Percentiles rank a stretch among this genome's conserved stretches.
These are phyloP conservation scores for Pentalonia nigronervosa DNA, from an alignment of 1,140 invertebrate species.

Conservation along the genomic window DNA sequence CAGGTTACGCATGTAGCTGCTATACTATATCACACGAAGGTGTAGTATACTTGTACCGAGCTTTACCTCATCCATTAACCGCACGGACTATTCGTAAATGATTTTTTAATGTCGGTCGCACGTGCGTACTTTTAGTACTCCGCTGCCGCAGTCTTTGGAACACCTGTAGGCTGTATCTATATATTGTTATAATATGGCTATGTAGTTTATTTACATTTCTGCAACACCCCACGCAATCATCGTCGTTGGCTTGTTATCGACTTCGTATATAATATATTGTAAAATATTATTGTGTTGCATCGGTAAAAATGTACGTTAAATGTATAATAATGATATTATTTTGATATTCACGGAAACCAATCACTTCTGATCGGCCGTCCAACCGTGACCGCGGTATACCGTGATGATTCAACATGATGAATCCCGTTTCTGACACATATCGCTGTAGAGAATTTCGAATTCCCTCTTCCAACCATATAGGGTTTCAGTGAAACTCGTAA, in stretches of 20 bases:
- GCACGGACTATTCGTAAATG: background rate
- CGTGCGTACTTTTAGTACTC: background rate
- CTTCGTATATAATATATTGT: background rate
- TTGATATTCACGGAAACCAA: background rate
- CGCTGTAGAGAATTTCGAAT: background rate
- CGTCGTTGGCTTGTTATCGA: slow-evolving; percentile 1
- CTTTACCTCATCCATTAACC: background rate
- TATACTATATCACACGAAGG: background rate
- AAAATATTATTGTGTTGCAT: background rate
- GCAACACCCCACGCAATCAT: background rate
- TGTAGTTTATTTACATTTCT: background rate
- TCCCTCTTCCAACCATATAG: background rate
- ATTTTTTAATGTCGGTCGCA: slow-evolving; percentile 16
- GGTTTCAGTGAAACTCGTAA: background rate
- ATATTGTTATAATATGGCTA: background rate
- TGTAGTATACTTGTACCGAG: background rate
- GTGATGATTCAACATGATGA: background rate
- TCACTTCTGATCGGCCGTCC: background rate
- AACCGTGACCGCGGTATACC: background rate
- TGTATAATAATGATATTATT: background rate
- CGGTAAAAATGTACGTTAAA: background rate
- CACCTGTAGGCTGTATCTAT: background rate
- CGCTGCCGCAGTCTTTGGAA: too few relatives aligned
- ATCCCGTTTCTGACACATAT: background rate
- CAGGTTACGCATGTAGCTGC: too few relatives aligned